Base-by-base conservation (phyloP, 2,113 vertebrate species). In the Cryptomyrus ogoouensis region DNA sequence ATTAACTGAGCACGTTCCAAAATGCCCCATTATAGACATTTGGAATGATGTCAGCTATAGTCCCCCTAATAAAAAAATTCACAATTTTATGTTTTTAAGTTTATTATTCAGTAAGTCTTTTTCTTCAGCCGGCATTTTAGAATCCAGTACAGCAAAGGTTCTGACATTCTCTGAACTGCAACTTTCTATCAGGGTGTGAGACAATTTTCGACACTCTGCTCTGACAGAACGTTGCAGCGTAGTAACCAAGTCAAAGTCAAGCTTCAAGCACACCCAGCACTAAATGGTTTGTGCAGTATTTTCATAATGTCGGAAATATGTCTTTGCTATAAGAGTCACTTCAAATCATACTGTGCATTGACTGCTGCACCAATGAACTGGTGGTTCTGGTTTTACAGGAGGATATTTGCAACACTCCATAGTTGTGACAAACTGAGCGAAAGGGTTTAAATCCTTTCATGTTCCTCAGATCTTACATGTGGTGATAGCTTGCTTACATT, bases 401-500 rank as follows among this genome's bases (percentile, higher is more conserved):
- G 19, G 53, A 56, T 21, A 56, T 21, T 7, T 56, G 53, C 53
- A 21, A 2, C 53, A 7, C 53, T 19, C 15, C 52, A 19, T 53
- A 17, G 52, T 19, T 56, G 53, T 56, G 53, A 21, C 52, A 21
- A 74, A 74, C 70, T 77, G 27, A 35, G 10, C 31, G 4, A 39
- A 35, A 10, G n/a, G 66, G 10, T 13, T 35, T 31, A 31, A 77
- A 39, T 77, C 70, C 66, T 35, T 31, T 31, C 31, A 35, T n/a
- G 58, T 27, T 62, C 8, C 9, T 66, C 70, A 6, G 15, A 80
- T 80, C 74, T 47, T 47, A 10, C 1, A 6, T 39, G 87, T 24
- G 35, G 31, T n/a, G 31, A 70, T 5, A 42, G 77, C 21, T 46
- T 58, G 92, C 95, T 96, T 91, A 96, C 95, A 93, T 94, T 92